phyloP scores from a whole-genome alignment of 2,888 invertebrate genomes.

The Lepidochitona cinerea region DNA sequence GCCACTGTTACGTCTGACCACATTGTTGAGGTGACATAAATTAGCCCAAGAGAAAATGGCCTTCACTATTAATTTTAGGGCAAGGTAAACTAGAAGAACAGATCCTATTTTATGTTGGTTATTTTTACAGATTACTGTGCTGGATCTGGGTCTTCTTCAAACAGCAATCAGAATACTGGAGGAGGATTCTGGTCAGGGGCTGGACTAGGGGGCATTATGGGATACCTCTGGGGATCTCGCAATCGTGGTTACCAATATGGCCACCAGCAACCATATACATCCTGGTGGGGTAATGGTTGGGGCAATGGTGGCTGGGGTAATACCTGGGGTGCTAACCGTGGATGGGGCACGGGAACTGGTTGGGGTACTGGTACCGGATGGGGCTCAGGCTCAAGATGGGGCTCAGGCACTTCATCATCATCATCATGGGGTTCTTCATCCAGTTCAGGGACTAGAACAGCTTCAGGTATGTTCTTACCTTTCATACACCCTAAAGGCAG shows the following conservation, averaged over 20 bases:
- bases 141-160: not conserved
- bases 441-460: slow-evolving; percentile 16
- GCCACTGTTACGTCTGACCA: too few relatives aligned
- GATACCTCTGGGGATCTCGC: slow-evolving; percentile 39
- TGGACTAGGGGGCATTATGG: slow-evolving; percentile 37
- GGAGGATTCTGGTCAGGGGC: slow-evolving; percentile 47
- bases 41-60: too few relatives aligned
- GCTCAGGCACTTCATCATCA: too few relatives aligned
- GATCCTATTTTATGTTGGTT: too few relatives aligned
- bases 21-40: too few relatives aligned
- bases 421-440: not conserved
- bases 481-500: too few relatives aligned
- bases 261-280: not conserved
- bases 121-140: too few relatives aligned
- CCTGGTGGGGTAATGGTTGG: not conserved
- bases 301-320: not conserved
- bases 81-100: too few relatives aligned
- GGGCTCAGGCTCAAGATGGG: not conserved
- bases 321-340: not conserved
- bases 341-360: not conserved
- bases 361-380: not conserved
- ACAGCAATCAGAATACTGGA: slow-evolving; percentile 3
- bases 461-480: too few relatives aligned
- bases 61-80: too few relatives aligned
- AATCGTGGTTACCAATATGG: not conserved